Evolutionary conservation across 2,113 vertebrate species (phyloP), one percentile per base, ranked within the genome.

Genomic region (Gallinago jamesoni): DNA sequence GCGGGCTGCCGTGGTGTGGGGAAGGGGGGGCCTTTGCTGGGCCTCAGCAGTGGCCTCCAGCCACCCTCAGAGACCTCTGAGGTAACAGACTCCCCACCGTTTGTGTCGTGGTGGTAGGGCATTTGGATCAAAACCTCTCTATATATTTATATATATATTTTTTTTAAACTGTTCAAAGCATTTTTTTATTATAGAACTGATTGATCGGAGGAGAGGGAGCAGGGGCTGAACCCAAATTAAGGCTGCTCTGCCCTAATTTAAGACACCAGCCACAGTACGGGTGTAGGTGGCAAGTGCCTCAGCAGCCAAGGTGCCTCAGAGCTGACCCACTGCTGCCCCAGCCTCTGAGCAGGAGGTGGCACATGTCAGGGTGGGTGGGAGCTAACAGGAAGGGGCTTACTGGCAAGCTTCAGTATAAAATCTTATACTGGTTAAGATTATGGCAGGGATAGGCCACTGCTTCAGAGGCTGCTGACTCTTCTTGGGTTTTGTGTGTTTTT

Each of bases 11-110:
- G 27, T 3, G 8, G 14, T 6, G 41, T 4, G 2, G 35, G 55
- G 18, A 77, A 41, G 28, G 14, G 39, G 39, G 41, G 30, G 8
- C 27, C 16, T 14, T 4, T 0, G 17, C 52, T 8, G 33, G 19
- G 22, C 10, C 33, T 8, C 41, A 1, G 68, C 30, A 0, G 20
- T 1, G 4, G 19, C 39, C 1, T 1, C 30, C 27, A 16, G 6
- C 39, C 1, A 1, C 25, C 25, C 19, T 12, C 18, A 2, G 64
- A 25, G 35, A 30, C 37, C 48, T 10, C 41, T 41, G 75, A 66
- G 78, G 70, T 9, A 25, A 20, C 64, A 1, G 28, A 12, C 59
- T 79, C 8, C 27, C 53, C 12, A 27, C 50, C 5, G 39, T 18
- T 76, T 56, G 18, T 13, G 21, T 3, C 37, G 12, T 2, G 31